These are phyloP conservation scores for Mamestra brassicae DNA, from an alignment of 2,888 invertebrate species.

Conservation along the genomic window DNA sequence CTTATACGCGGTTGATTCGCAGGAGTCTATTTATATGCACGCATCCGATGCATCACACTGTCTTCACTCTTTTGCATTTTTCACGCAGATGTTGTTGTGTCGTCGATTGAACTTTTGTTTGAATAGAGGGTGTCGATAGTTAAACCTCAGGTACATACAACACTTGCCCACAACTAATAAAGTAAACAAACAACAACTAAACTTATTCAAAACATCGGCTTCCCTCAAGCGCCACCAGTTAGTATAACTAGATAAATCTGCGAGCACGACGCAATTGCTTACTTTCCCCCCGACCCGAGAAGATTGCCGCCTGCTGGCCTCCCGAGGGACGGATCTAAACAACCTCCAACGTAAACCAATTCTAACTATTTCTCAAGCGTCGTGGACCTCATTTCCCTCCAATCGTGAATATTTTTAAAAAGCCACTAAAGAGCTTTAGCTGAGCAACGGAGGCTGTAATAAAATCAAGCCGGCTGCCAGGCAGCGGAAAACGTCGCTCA, in stretches of 20 bases:
- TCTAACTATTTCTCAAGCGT: conserved; percentile 62
- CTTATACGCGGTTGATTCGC: too few relatives aligned
- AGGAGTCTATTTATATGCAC: too few relatives aligned
- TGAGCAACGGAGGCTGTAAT: conserved; percentile 63
- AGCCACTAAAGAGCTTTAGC: conserved; percentile 66
- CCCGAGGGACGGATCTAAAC: conserved; percentile 57
- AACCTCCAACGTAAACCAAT: conserved; percentile 61
- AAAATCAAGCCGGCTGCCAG: conserved; percentile 72
- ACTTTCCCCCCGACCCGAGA: conserved; percentile 39
- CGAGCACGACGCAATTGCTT: conserved; percentile 51
- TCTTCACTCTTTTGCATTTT: too few relatives aligned
- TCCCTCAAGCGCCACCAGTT: conserved; percentile 24
- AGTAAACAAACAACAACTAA: neutral
- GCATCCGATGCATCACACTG: too few relatives aligned
- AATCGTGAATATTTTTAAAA: conserved; percentile 67
- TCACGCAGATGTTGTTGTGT: too few relatives aligned
- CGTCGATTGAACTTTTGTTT: too few relatives aligned
- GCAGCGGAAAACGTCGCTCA: conserved; percentile 71
- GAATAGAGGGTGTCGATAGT: too few relatives aligned
- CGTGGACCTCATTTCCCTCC: conserved; percentile 66
- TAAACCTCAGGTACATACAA: too few relatives aligned
- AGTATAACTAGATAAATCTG: conserved; percentile 59
- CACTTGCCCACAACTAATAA: too few relatives aligned
- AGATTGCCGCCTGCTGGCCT: conserved; percentile 53
- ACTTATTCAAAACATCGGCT: neutral